Evolutionary conservation across 1,140 invertebrate species (phyloP), one percentile per base, ranked within the genome.

Genomic region (Drosophila subobscura): DNA sequence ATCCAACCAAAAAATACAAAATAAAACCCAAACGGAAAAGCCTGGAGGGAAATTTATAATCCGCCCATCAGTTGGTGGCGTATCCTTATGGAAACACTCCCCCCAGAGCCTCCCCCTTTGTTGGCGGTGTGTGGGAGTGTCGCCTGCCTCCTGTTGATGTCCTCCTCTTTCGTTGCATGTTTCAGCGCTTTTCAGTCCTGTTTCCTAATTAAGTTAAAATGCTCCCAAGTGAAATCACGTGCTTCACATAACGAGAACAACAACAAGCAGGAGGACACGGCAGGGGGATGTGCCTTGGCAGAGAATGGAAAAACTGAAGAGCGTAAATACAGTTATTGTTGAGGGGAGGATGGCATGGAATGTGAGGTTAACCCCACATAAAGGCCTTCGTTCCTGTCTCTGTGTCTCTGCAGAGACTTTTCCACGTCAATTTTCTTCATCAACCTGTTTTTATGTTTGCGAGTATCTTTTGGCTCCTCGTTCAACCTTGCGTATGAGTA

Each of bases 171-270:
- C 68, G 40, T 59, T 63, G 58, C 71, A 71, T 61, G 80, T 57
- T 57, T 64, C 49, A 83, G 68, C 65, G 63, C 44, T 40, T 37
- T 37, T 37, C 33, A 37, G 33, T 12, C 33, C 33, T 37, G 33
- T 37, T 37, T 83, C 65, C 83, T 88, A 86, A 86, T 86, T 88
- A 86, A 86, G 83, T 86, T 86, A 86, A 86, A 86, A 86, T 86
- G 83, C 74, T 86, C 83, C 83, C 83, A 49, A 63, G 83, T 80
- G 83, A 88, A 86, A 86, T 88, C 83, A 88, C 83, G 83, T 88
- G 78, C 67, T 72, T 49, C 23, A 72, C 71, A 81, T 88, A 88
- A 76, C 77, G 46, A 74, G 25, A n/a, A 47, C 29, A 42, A 59
- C 33, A 44, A 5, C 33, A 60, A 63, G 33, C n/a, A 56, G 49